phyloP scores from a whole-genome alignment of 2,888 invertebrate species.

The Hypena proboscidalis region DNA sequence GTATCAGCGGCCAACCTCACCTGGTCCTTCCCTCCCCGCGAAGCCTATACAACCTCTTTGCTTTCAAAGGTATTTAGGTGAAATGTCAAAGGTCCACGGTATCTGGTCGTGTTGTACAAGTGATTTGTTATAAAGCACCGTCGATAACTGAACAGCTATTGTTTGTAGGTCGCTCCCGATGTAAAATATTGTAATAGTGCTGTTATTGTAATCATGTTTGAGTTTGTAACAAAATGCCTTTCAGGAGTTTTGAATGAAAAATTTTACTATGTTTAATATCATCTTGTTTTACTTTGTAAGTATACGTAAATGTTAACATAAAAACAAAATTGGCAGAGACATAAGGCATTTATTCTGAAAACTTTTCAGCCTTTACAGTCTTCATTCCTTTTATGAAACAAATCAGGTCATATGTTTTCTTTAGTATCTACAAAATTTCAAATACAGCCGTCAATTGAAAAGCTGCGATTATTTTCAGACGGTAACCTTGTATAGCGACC shows the following conservation, averaged over 20 bases:
- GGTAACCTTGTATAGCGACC: constrained; percentile 69
- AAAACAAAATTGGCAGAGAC: no score
- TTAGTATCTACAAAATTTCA: constrained; percentile 23
- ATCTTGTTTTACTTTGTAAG: not conserved
- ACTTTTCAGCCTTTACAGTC: no score
- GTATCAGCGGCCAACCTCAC: constrained; percentile 45
- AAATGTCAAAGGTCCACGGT: constrained; percentile 50
- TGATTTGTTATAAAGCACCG: constrained; percentile 67
- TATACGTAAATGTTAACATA: no score
- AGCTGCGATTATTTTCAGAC: constrained; percentile 63
- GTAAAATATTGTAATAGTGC: constrained; percentile 62
- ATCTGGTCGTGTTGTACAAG: constrained; percentile 56
- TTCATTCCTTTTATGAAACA: no score
- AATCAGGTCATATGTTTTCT: no score
- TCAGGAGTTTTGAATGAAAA: constrained; percentile 18
- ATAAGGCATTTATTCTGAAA: no score
- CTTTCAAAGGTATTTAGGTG: constrained; percentile 35
- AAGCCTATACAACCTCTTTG: constrained; percentile 14
- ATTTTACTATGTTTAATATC: constrained; percentile 1
- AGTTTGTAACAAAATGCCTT: constrained; percentile 29
- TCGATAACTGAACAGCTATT: constrained; percentile 71
- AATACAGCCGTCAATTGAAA: constrained; percentile 51
- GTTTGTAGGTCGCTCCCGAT: constrained; percentile 63
- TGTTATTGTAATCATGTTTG: constrained; percentile 53
- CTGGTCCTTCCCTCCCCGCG: constrained; percentile 43